Conservation (phyloP, 1,140 invertebrate species). For the Cepaea nemoralis region DNA sequence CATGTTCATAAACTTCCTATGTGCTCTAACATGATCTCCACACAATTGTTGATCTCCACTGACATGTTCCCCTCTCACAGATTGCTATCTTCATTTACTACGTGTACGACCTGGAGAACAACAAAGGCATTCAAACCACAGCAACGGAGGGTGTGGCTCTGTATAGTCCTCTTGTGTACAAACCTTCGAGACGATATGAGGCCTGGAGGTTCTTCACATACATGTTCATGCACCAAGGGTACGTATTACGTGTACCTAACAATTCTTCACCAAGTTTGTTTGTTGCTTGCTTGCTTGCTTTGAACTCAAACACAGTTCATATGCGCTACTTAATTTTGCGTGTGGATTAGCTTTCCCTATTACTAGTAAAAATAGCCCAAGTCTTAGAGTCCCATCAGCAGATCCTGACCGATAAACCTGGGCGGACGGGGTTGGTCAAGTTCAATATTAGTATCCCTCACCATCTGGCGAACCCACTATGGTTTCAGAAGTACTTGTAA, state of each 20-base stretch:
- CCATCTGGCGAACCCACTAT: too few relatives aligned
- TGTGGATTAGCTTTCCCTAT: too few relatives aligned
- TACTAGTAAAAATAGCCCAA: too few relatives aligned
- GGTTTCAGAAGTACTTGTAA: too few relatives aligned
- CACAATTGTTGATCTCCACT: background rate
- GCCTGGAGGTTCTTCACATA: constrained; percentile 91
- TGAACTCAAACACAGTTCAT: too few relatives aligned
- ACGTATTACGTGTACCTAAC: too few relatives aligned
- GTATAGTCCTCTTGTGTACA: constrained; percentile 84
- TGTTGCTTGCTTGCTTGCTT: background rate
- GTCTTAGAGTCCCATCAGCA: too few relatives aligned
- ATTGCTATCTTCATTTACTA: constrained; percentile 73
- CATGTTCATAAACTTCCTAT: background rate
- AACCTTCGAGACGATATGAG: constrained; percentile 88
- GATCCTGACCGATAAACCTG: too few relatives aligned
- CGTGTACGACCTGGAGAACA: constrained; percentile 66
- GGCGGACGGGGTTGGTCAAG: too few relatives aligned
- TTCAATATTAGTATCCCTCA: too few relatives aligned
- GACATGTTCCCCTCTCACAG: constrained; percentile 56
- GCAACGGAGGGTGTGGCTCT: constrained; percentile 63
- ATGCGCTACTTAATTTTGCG: too few relatives aligned
- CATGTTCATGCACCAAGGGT: constrained; percentile 96
- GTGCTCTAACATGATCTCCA: background rate
- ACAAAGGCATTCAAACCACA: constrained; percentile 56
- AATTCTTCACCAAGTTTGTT: too few relatives aligned